phyloP scores from a whole-genome alignment of 1,140 invertebrate species.

The Drosophila prosaltans region DNA sequence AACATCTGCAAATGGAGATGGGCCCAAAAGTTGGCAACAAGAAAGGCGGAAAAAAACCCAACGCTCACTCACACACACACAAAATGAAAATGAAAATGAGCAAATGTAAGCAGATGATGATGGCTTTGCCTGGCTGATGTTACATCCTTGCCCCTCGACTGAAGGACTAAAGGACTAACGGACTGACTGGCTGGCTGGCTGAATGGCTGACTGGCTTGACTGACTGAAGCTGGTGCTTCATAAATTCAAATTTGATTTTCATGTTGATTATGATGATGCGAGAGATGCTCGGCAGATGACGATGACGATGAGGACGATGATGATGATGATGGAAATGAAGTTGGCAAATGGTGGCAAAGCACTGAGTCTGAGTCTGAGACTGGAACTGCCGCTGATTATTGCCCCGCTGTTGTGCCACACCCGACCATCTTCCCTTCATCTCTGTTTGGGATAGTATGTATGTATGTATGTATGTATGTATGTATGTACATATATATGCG shows the following conservation, averaged over 20 bases:
- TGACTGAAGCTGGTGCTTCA: constrained; percentile 56
- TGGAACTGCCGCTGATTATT: constrained; percentile 18
- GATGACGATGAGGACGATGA: constrained; percentile 38
- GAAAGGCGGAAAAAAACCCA: constrained; percentile 18
- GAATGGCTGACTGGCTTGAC: constrained; percentile 1
- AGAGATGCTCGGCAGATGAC: constrained; percentile 37
- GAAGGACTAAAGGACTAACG: constrained; percentile 2
- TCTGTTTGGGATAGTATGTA: not conserved
- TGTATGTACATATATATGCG: not conserved
- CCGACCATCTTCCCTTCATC: not conserved
- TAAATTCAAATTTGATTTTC: constrained; percentile 82
- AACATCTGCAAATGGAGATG: constrained; percentile 32
- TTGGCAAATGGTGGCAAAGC: constrained; percentile 64
- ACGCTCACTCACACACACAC: constrained; percentile 17
- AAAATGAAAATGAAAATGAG: constrained; percentile 66
- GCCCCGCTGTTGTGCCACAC: not conserved
- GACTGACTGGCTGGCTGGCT: constrained; percentile 1
- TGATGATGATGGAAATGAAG: constrained; percentile 77
- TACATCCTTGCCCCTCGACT: not conserved
- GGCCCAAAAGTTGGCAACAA: constrained; percentile 7
- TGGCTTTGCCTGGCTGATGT: constrained; percentile 10
- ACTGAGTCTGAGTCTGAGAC: constrained; percentile 13
- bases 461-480: too few species aligned
- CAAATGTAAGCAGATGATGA: constrained; percentile 66
- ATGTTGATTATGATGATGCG: constrained; percentile 77